Base-by-base conservation (phyloP, 2,888 invertebrate genomes). In the Unio delphinus region DNA sequence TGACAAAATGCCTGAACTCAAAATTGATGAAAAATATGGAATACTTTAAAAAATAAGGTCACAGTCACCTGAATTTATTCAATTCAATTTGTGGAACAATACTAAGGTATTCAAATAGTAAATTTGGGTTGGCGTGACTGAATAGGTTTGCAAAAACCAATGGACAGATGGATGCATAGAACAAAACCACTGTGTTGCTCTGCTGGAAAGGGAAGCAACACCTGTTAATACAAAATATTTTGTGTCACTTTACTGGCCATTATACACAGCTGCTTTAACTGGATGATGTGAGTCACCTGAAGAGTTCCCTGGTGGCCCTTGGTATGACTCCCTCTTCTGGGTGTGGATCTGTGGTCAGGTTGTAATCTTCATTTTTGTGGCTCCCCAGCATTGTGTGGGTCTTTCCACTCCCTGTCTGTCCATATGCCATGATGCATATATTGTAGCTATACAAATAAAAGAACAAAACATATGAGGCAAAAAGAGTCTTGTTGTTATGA, bases 341-440 rank as follows among this genome's bases (percentile, higher is more conserved):
- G 61, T 86, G 85, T n/a, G 84, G 80, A 15, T 85, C 85, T 55
- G 76, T 74, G 59, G 81, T 77, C 4, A 80, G 81, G 69, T 83
- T 80, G 67, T 87, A 85, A 61, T 85, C 83, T 30, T 86, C 86
- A 69, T 86, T 83, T 64, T 80, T 83, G 66, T 86, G 86, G 65
- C 84, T 84, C 11, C 87, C 87, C 64, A 87, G 72, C 87, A 87
- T 87, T 5, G 87, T 86, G 72, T 87, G 87, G 18, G 87, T 87
- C 69, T 87, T 87, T 20, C 87, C 87, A 78, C 86, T 86, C 18
- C 87, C 87, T 61, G 87, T 87, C 76, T 87, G 87, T 15, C 87
- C 87, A 72, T 87, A 87, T 4, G 87, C 87, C 86, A 86, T 87
- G n/a, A 87, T 86, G 74, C 86, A 86, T 34, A 87, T 83, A 70